These are phyloP conservation scores for Dasyprocta punctata DNA, from an alignment of 2,113 vertebrate genomes.

Conservation along the genomic window DNA sequence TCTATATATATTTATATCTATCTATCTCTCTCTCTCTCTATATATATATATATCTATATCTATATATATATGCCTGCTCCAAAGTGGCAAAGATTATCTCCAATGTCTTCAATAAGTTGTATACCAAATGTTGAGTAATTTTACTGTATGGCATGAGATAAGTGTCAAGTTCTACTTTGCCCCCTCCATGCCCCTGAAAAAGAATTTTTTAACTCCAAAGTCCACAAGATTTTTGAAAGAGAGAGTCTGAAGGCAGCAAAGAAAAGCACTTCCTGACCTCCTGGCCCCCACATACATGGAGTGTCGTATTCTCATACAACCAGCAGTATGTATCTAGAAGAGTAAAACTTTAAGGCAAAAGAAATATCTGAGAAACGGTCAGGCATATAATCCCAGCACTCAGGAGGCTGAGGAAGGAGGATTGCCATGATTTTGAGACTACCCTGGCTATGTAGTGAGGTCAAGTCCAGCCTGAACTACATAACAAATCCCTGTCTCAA, in stretches of 20 bases:
- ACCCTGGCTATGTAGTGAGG: not conserved
- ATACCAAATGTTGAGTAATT: not conserved
- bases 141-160: not conserved
- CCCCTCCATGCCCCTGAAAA: not conserved
- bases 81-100: not conserved
- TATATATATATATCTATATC: too few species aligned
- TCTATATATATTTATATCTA: too few species aligned
- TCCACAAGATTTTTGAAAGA: not conserved
- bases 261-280: not conserved
- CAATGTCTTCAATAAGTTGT: not conserved
- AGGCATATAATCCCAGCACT: not conserved
- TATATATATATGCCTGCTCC: too few species aligned
- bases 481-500: not conserved
- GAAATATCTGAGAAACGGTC: not conserved
- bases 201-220: not conserved
- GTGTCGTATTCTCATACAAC: too few species aligned
- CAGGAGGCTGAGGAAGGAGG: not conserved
- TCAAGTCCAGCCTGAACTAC: not conserved
- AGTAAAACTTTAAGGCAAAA: not conserved
- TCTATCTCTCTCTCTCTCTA: too few species aligned
- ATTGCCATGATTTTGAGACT: not conserved
- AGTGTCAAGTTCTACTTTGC: not conserved
- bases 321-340: not conserved
- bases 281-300: not conserved
- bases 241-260: not conserved